Conservation (phyloP, 2,113 vertebrate species). For the Macquaria ambigua region DNA sequence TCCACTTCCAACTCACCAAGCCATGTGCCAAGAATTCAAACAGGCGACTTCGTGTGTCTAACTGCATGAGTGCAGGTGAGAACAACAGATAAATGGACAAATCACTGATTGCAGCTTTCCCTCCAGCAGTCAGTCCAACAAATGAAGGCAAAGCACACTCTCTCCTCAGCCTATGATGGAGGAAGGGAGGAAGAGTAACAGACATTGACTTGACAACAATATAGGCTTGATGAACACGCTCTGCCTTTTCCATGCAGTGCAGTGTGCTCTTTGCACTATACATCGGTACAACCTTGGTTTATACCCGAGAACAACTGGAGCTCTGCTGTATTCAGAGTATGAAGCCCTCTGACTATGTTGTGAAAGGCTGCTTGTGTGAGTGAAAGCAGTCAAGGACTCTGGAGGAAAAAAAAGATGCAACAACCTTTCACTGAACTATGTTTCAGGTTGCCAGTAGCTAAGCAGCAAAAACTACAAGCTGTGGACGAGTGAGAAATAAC, state of each 20-base stretch:
- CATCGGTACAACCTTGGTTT: constrained; percentile 72
- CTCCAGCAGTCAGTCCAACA: constrained; percentile 42
- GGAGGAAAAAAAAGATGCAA: constrained; percentile 38
- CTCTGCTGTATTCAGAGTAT: constrained; percentile 60
- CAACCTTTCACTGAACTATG: constrained; percentile 67
- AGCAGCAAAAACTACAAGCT: constrained; percentile 48
- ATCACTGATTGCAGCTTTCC: constrained; percentile 34
- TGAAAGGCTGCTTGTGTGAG: constrained; percentile 60
- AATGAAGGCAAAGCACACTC: constrained; percentile 43
- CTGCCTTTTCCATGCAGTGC: constrained; percentile 50
- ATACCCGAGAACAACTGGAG: constrained; percentile 53
- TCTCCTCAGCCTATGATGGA: constrained; percentile 26
- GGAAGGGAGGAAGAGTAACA: constrained; percentile 42
- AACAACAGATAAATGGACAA: constrained; percentile 39
- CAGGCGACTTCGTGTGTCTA: constrained; percentile 80
- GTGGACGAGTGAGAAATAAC: constrained; percentile 2
- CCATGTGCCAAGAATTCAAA: constrained; percentile 85
- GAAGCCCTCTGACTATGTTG: constrained; percentile 38
- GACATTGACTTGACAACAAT: constrained; percentile 53
- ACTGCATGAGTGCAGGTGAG: constrained; percentile 72
- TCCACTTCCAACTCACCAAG: constrained; percentile 78
- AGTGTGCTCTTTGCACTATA: constrained; percentile 55
- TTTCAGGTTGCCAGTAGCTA: constrained; percentile 59
- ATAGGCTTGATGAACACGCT: constrained; percentile 39
- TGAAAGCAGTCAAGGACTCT: constrained; percentile 75